phyloP scores from a whole-genome alignment of 2,888 invertebrate genomes.

The Papilio elwesi region DNA sequence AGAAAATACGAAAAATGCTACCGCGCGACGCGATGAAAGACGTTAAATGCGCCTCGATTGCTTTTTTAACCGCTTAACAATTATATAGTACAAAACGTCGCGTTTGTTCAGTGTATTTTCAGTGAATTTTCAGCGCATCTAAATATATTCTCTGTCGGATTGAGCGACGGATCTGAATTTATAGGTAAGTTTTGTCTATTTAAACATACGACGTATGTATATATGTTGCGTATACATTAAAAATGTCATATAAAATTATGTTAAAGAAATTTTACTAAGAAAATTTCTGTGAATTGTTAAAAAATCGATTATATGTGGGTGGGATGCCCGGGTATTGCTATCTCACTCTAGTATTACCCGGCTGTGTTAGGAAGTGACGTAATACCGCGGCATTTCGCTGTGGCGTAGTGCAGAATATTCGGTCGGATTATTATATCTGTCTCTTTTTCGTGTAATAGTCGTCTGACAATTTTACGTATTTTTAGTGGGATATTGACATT shows the following conservation, averaged over 20 bases:
- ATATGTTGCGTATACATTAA: constrained; percentile 46
- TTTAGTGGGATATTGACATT: constrained; percentile 40
- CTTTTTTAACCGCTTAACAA: constrained; percentile 60
- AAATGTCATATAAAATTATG: constrained; percentile 50
- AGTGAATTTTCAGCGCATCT: constrained; percentile 77
- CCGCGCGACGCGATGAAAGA: constrained; percentile 62
- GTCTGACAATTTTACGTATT: constrained; percentile 49
- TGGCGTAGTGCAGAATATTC: constrained; percentile 57
- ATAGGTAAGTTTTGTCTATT: constrained; percentile 73
- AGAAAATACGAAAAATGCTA: constrained; percentile 77
- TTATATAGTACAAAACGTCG: constrained; percentile 61
- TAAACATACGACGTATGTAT: constrained; percentile 49
- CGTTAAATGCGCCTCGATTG: constrained; percentile 49
- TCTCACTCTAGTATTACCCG: constrained; percentile 72
- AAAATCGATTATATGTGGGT: constrained; percentile 83
- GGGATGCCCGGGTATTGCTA: constrained; percentile 62
- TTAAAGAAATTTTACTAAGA: constrained; percentile 51
- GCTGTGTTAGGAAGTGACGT: constrained; percentile 68
- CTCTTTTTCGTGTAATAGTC: constrained; percentile 54
- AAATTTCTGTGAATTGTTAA: constrained; percentile 63
- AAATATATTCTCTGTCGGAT: constrained; percentile 77
- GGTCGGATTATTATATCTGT: constrained; percentile 63
- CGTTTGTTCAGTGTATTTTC: constrained; percentile 70
- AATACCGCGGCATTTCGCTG: constrained; percentile 62
- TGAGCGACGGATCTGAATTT: constrained; percentile 70